phyloP scores from a whole-genome alignment of 2,797 vertebrate species.

The Pteronotus mesoamericanus region DNA sequence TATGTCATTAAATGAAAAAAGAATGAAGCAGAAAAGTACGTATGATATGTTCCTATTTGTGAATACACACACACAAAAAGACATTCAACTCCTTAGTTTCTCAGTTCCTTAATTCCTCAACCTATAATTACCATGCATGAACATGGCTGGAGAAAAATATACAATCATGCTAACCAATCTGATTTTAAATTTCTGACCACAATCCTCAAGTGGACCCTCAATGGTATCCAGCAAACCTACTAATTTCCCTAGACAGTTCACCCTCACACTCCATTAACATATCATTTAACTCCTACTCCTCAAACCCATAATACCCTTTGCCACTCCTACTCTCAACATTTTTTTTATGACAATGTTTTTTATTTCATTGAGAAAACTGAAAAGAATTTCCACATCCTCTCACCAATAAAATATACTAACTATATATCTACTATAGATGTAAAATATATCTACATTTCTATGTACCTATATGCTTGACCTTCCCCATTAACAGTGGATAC shows the following conservation, averaged over 20 bases:
- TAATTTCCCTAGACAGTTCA: not conserved
- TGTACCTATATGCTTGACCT: too few species aligned
- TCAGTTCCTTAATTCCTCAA: not conserved
- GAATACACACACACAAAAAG: not conserved
- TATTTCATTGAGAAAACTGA: not conserved
- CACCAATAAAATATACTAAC: not conserved
- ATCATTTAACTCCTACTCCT: not conserved
- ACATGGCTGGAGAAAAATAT: not conserved
- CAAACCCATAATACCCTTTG: not conserved
- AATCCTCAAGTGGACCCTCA: not conserved
- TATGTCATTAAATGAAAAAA: not conserved
- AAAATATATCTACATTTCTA: not conserved
- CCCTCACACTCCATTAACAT: not conserved
- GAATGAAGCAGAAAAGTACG: not conserved
- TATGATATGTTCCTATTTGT: not conserved
- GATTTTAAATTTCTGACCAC: not conserved
- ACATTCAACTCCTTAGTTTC: not conserved
- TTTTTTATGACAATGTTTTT: not conserved
- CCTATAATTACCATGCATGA: not conserved
- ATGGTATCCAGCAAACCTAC: not conserved
- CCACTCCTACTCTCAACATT: not conserved
- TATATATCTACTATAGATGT: too few species aligned
- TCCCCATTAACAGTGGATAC: not conserved
- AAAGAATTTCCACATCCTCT: not conserved
- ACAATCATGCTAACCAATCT: not conserved